Evolutionary conservation across 2,113 vertebrate genomes (phyloP).

Genomic region (Nerophis ophidion): DNA sequence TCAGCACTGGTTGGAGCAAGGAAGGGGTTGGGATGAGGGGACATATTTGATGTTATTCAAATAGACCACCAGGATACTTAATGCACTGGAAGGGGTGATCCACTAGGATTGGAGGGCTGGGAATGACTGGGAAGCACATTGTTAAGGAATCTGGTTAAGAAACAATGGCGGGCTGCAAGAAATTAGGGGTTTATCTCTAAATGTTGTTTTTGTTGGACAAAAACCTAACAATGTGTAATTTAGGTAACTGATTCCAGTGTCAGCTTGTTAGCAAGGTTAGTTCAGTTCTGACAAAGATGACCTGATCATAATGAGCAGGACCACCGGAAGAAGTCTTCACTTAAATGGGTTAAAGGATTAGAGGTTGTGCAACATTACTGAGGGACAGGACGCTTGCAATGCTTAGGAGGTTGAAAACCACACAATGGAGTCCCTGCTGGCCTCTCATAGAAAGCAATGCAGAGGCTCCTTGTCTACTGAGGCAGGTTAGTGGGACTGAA

Average conservation of each 20-base stretch:
- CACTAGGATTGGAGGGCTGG: conserved; percentile 32
- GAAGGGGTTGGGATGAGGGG: background rate
- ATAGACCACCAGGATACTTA: conserved; percentile 20
- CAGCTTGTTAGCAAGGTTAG: conserved; percentile 30
- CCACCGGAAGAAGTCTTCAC: no score
- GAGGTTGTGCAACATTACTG: conserved; percentile 27
- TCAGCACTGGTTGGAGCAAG: conserved; percentile 77
- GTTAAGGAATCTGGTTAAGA: conserved; percentile 27
- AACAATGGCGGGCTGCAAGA: conserved; percentile 9
- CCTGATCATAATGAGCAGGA: conserved; percentile 27
- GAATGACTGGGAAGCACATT: conserved; percentile 47
- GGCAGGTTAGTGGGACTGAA: conserved; percentile 36
- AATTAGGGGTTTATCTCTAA: background rate
- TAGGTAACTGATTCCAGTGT: background rate
- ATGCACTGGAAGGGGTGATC: conserved; percentile 8
- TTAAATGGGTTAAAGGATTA: conserved; percentile 21
- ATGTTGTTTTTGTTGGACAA: background rate
- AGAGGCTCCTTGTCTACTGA: conserved; percentile 19
- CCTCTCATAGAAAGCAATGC: background rate
- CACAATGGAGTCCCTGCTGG: no score
- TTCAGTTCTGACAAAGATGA: conserved; percentile 33
- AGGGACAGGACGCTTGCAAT: conserved; percentile 18
- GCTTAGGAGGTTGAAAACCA: conserved; percentile 6
- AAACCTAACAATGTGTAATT: background rate
- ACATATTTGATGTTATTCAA: conserved; percentile 10